Conservation (phyloP, 2,888 invertebrate genomes). For the Serripes groenlandicus region DNA sequence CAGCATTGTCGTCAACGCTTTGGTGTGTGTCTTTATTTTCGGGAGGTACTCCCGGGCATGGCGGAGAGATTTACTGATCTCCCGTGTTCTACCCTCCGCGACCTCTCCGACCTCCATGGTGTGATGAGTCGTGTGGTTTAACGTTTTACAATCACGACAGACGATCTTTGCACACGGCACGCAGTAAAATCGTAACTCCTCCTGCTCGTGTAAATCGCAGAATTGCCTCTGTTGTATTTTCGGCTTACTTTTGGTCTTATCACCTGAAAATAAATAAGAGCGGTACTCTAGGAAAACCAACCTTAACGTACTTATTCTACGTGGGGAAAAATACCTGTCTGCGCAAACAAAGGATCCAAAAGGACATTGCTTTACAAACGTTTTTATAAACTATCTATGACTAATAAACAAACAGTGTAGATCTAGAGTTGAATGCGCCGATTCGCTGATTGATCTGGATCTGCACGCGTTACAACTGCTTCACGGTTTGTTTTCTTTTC, state of each 20-base stretch:
- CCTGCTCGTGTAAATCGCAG: constrained; percentile 57
- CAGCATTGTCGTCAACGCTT: constrained; percentile 53
- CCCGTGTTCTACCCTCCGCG: constrained; percentile 55
- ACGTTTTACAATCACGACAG: constrained; percentile 65
- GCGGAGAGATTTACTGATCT: constrained; percentile 56
- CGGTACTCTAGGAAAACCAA: no score
- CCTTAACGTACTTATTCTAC: no score
- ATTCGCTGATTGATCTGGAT: no score
- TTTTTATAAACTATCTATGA: no score
- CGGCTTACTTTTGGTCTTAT: constrained; percentile 58
- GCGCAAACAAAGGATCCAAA: no score
- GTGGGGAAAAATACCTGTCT: no score
- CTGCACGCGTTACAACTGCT: no score
- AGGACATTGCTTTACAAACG: no score
- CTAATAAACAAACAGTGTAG: no score
- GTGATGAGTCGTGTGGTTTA: constrained; percentile 64
- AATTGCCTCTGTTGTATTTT: constrained; percentile 67
- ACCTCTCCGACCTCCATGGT: constrained; percentile 64
- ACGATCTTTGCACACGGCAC: constrained; percentile 67
- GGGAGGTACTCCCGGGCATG: constrained; percentile 58
- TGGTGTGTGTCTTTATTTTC: constrained; percentile 54
- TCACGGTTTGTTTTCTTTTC: no score
- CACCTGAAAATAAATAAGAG: constrained; percentile 44
- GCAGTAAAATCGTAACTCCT: constrained; percentile 65
- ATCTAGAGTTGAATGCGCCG: no score